Percentiles rank a stretch among this genome's conserved stretches.
phyloP scores from a whole-genome alignment of 2,113 vertebrate species.

The Sphyrna mokarran region DNA sequence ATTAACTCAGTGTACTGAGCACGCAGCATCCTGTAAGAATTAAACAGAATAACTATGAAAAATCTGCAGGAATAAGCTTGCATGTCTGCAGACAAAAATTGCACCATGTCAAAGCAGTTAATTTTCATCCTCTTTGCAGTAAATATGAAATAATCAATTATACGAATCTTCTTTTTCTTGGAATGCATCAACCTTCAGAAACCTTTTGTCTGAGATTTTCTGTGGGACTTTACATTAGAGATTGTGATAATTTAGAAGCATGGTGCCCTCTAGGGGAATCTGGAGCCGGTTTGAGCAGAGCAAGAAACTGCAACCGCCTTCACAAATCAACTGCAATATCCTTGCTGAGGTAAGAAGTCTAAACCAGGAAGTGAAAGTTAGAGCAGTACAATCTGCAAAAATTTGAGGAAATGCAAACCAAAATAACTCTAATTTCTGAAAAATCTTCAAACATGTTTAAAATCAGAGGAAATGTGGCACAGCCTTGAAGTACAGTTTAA shows the following conservation, averaged over 20 bases:
- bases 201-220: neutral
- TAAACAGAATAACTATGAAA: neutral
- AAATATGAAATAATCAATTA: neutral
- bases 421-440: neutral
- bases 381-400: neutral
- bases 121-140: neutral
- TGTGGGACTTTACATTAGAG: neutral
- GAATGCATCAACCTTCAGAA: neutral
- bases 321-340: neutral
- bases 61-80: neutral
- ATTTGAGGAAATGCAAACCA: neutral
- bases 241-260: neutral
- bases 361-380: neutral
- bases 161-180: neutral
- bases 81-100: neutral
- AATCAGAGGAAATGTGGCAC: neutral
- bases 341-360: neutral
- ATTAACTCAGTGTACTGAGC: constrained; percentile 92
- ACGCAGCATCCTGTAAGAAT: constrained; percentile 69
- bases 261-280: neutral
- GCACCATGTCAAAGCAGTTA: neutral
- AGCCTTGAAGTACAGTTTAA: neutral
- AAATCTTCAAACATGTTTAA: neutral
- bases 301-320: neutral
- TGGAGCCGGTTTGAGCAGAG: neutral